These are phyloP conservation scores for Drosophila meridiana DNA, from an alignment of 2,888 invertebrate species.

Conservation along the genomic window DNA sequence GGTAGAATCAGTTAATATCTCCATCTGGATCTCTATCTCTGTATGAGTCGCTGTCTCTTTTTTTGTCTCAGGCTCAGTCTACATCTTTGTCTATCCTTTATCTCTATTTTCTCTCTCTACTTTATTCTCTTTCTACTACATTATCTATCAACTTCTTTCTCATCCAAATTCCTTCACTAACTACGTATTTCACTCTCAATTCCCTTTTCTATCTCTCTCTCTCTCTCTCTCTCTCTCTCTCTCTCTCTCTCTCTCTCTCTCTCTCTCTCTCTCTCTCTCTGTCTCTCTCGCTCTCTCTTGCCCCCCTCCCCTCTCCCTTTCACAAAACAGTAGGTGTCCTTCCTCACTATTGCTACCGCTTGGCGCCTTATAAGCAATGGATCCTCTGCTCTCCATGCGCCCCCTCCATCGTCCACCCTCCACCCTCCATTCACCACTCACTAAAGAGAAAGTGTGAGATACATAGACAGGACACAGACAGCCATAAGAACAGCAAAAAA, in stretches of 20 bases:
- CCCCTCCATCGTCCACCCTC: background rate
- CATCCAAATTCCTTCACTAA: too few species aligned
- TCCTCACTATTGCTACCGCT: background rate
- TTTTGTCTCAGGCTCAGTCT: too few species aligned
- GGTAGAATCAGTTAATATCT: too few species aligned
- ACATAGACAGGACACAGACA: constrained; percentile 24
- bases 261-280: too few species aligned
- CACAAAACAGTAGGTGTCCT: background rate
- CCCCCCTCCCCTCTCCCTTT: too few species aligned
- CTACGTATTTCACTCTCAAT: too few species aligned
- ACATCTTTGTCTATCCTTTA: too few species aligned
- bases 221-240: background rate
- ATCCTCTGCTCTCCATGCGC: background rate
- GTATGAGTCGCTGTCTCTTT: too few species aligned
- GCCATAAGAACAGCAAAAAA: constrained; percentile 1
- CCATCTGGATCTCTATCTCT: background rate
- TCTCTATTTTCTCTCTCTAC: too few species aligned
- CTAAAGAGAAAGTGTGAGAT: constrained; percentile 2
- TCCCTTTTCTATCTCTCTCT: background rate
- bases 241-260: background rate
- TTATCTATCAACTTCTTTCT: too few species aligned
- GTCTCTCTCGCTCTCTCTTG: background rate
- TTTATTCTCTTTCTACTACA: too few species aligned
- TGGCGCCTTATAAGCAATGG: background rate
- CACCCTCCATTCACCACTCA: too few species aligned